Conservation (phyloP, 2,888 invertebrate species). For the Drosophila buzzatii region DNA sequence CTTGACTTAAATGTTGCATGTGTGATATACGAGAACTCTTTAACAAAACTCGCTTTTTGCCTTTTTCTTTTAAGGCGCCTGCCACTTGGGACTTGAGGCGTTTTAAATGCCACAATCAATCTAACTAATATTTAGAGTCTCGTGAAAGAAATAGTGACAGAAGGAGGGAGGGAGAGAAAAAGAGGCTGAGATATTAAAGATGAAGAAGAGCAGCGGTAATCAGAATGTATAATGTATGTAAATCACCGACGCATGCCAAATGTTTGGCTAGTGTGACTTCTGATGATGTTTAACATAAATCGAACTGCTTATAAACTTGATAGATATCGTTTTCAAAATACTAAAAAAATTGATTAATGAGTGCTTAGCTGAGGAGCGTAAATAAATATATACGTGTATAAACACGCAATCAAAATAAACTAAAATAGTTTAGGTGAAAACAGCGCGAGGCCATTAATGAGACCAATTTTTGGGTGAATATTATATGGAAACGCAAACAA, state of each 20-base stretch:
- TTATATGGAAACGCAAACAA: slow-evolving; percentile 61
- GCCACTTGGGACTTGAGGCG: slow-evolving; percentile 38
- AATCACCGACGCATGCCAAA: slow-evolving; percentile 76
- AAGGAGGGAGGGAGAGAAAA: not conserved
- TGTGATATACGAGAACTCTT: slow-evolving; percentile 32
- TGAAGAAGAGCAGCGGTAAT: slow-evolving; percentile 9
- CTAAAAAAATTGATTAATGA: slow-evolving; percentile 70
- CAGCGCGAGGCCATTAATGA: slow-evolving; percentile 66
- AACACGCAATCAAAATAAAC: slow-evolving; percentile 21
- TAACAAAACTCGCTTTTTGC: slow-evolving; percentile 23
- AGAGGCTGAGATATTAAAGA: not conserved
- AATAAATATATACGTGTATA: slow-evolving; percentile 31
- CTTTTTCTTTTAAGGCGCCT: slow-evolving; percentile 26
- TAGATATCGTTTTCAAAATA: slow-evolving; percentile 66
- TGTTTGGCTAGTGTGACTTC: slow-evolving; percentile 72
- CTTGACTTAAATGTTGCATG: slow-evolving; percentile 31
- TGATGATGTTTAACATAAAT: slow-evolving; percentile 78
- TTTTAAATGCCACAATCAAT: slow-evolving; percentile 57
- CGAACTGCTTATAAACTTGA: slow-evolving; percentile 76
- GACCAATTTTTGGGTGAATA: slow-evolving; percentile 53
- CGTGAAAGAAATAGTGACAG: not conserved
- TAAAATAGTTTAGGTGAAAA: slow-evolving; percentile 74
- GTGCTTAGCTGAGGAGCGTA: slow-evolving; percentile 40
- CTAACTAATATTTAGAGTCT: slow-evolving; percentile 35
- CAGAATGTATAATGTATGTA: slow-evolving; percentile 67